phyloP scores from a whole-genome alignment of 2,888 invertebrate genomes.

The Unio pictorum region DNA sequence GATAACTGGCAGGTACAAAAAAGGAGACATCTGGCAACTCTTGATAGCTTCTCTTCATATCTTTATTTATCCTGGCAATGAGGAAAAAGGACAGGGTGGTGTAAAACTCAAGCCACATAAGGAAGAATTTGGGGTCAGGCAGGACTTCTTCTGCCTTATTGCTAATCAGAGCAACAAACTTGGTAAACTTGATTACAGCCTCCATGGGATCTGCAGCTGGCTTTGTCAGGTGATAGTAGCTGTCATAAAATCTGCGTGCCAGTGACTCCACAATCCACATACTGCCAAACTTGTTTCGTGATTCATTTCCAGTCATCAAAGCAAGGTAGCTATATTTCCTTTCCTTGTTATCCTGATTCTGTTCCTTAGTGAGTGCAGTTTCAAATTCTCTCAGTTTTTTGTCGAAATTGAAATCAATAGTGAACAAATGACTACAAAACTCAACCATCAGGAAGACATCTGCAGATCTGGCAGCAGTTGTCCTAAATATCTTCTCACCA shows the following conservation, averaged over 20 bases:
- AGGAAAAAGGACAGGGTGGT: constrained; percentile 35
- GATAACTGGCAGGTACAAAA: constrained; percentile 36
- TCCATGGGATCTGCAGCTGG: constrained; percentile 33
- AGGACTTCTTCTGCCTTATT: constrained; percentile 19
- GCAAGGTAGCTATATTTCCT: constrained; percentile 4
- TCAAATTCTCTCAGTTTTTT: constrained; percentile 1
- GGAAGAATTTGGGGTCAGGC: constrained; percentile 38
- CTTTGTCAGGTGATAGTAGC: constrained; percentile 18
- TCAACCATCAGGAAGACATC: constrained; percentile 17
- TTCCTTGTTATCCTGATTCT: constrained; percentile 3
- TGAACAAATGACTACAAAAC: constrained; percentile 24
- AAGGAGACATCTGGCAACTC: constrained; percentile 23
- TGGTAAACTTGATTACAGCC: constrained; percentile 46
- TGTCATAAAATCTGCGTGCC: constrained; percentile 34
- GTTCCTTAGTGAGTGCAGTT: constrained; percentile 1
- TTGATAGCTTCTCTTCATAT: background rate
- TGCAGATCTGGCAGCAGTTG: constrained; percentile 13
- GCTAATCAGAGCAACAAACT: constrained; percentile 35
- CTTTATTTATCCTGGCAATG: constrained; percentile 25
- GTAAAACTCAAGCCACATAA: constrained; percentile 53
- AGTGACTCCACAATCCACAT: constrained; percentile 23
- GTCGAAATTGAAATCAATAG: constrained; percentile 14
- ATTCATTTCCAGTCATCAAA: constrained; percentile 9
- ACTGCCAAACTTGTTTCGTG: background rate
- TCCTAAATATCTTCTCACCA: constrained; percentile 6